A percentile compares a stretch with the other conserved stretches of the same genome.
These are phyloP conservation scores for Folsomia candida DNA, from an alignment of 2,888 invertebrate genomes.

Conservation along the genomic window DNA sequence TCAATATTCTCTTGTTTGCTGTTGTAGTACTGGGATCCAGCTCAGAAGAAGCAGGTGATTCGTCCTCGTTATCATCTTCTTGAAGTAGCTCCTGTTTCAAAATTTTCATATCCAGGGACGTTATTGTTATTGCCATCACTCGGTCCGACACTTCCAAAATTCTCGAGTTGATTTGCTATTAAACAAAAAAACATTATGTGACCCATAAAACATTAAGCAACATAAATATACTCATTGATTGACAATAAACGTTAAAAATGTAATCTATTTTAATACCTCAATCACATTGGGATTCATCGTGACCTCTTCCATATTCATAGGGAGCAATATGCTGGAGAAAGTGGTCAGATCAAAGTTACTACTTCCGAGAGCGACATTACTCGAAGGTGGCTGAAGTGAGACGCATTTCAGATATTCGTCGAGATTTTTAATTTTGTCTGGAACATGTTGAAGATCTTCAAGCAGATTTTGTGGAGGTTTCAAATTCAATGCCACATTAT, in stretches of 20 bases:
- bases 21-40: neutral
- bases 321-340: constrained; percentile 47
- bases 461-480: constrained; percentile 39
- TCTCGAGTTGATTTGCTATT: constrained; percentile 36
- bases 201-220: neutral
- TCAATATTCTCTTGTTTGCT: neutral
- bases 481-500: constrained; percentile 41
- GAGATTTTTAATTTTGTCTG: constrained; percentile 26
- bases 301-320: constrained; percentile 27
- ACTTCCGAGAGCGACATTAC: constrained; percentile 13
- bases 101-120: constrained; percentile 42
- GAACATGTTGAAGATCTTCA: constrained; percentile 42
- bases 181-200: constrained; percentile 5
- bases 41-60: neutral
- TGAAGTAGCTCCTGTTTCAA: constrained; percentile 13
- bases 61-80: constrained; percentile 3
- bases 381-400: neutral
- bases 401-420: constrained; percentile 6
- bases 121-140: constrained; percentile 39
- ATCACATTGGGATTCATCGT: constrained; percentile 33
- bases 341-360: constrained; percentile 42
- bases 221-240: neutral
- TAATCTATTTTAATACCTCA: constrained; percentile 31
- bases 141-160: constrained; percentile 43
- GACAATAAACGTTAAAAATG: neutral